phyloP scores from a whole-genome alignment of 1,140 invertebrate genomes.

The Temnothorax longispinosus region DNA sequence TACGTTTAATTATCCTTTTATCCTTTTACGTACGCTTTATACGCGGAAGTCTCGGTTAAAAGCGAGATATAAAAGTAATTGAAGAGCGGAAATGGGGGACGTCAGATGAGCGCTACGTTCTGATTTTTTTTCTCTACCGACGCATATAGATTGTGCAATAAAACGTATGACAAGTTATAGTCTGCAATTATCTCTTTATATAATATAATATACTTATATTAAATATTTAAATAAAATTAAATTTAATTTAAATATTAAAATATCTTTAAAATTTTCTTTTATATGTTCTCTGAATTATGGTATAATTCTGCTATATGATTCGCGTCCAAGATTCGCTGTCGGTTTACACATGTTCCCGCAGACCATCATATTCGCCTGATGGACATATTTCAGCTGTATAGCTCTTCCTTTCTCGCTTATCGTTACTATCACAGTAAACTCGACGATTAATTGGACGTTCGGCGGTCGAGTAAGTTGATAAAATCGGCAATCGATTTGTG shows the following conservation, averaged over 20 bases:
- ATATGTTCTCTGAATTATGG: background rate
- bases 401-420: background rate
- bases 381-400: background rate
- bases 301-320: background rate
- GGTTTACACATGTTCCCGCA: background rate
- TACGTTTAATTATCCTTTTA: conserved; percentile 22
- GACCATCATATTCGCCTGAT: background rate
- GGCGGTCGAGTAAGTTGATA: background rate
- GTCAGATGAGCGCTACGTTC: background rate
- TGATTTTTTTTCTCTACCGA: background rate
- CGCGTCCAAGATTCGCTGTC: background rate
- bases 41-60: conserved; percentile 4
- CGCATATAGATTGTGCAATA: background rate
- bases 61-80: conserved; percentile 19
- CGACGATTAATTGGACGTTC: conserved; percentile 1
- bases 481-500: conserved; percentile 6
- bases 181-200: background rate
- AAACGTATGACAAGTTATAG: background rate
- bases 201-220: background rate
- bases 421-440: conserved; percentile 13
- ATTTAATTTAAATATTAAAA: too few species aligned
- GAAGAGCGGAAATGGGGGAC: conserved; percentile 11
- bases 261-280: too few species aligned
- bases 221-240: background rate
- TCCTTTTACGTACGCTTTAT: background rate